Evolutionary conservation across 2,888 invertebrate species (phyloP).

Genomic region (Prosapia bicincta): DNA sequence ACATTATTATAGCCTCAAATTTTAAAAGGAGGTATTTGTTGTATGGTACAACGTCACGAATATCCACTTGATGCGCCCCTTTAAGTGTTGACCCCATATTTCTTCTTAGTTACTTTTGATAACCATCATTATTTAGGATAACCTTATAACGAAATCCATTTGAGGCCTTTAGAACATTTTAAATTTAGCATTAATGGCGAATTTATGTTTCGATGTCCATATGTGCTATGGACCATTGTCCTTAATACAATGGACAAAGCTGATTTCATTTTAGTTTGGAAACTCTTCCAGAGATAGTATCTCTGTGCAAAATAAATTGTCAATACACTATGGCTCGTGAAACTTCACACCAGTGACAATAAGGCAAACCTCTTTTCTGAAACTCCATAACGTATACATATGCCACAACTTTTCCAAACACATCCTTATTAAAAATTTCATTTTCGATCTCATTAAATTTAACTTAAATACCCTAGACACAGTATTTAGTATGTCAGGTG

Average conservation of each 20-base stretch:
- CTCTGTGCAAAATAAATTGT: no score
- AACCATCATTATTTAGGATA: slow-evolving; percentile 10
- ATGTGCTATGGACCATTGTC: slow-evolving; percentile 25
- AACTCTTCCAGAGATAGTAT: slow-evolving; percentile 10
- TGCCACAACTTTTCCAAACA: slow-evolving; percentile 15
- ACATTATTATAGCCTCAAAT: slow-evolving; percentile 10
- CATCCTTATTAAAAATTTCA: no score
- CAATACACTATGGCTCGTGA: slow-evolving; percentile 10
- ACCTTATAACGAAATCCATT: slow-evolving; percentile 17
- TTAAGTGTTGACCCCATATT: not conserved
- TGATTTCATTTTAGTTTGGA: not conserved
- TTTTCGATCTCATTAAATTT: slow-evolving; percentile 13
- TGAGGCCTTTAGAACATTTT: slow-evolving; percentile 20
- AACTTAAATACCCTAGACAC: slow-evolving; percentile 16
- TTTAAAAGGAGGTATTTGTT: slow-evolving; percentile 19
- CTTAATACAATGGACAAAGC: slow-evolving; percentile 5
- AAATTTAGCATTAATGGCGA: slow-evolving; percentile 20
- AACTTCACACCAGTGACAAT: slow-evolving; percentile 17
- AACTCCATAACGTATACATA: no score
- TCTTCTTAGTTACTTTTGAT: slow-evolving; percentile 17
- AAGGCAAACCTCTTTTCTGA: slow-evolving; percentile 22
- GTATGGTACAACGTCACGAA: slow-evolving; percentile 22
- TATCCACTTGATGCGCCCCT: no score
- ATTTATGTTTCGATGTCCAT: slow-evolving; percentile 6
- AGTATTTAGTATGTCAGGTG: slow-evolving; percentile 11